These are phyloP conservation scores for Agrotis clavis DNA, from an alignment of 2,888 invertebrate genomes.

Conservation along the genomic window DNA sequence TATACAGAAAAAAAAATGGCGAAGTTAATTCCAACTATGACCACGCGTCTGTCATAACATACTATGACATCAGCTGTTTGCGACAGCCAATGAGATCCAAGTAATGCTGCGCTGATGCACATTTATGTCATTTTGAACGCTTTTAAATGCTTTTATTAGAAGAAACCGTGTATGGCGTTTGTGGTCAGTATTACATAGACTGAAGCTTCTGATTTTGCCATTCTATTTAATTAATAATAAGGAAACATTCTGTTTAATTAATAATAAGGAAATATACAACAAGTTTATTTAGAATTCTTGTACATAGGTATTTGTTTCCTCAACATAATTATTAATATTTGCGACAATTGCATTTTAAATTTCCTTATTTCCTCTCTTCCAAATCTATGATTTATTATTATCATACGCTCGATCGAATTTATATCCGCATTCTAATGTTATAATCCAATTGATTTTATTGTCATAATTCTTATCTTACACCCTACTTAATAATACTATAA, in stretches of 20 bases:
- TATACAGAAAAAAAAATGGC: background rate
- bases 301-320: constrained; percentile 1
- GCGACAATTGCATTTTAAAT: background rate
- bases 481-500: background rate
- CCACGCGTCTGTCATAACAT: background rate
- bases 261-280: constrained; percentile 11
- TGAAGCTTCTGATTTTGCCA: background rate
- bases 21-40: background rate
- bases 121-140: background rate
- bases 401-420: background rate
- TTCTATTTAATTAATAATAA: background rate
- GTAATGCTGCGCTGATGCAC: constrained; percentile 29
- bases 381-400: background rate
- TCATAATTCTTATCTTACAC: background rate
- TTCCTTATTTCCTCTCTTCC: constrained; percentile 1
- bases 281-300: background rate
- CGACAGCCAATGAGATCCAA: constrained; percentile 12
- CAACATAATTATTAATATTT: background rate
- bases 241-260: constrained; percentile 4
- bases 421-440: constrained; percentile 17
- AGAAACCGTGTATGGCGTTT: background rate
- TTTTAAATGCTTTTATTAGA: constrained; percentile 3
- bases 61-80: constrained; percentile 11
- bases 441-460: background rate
- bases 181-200: background rate